phyloP scores from a whole-genome alignment of 2,113 vertebrate genomes.

The Platycercus adscitus region DNA sequence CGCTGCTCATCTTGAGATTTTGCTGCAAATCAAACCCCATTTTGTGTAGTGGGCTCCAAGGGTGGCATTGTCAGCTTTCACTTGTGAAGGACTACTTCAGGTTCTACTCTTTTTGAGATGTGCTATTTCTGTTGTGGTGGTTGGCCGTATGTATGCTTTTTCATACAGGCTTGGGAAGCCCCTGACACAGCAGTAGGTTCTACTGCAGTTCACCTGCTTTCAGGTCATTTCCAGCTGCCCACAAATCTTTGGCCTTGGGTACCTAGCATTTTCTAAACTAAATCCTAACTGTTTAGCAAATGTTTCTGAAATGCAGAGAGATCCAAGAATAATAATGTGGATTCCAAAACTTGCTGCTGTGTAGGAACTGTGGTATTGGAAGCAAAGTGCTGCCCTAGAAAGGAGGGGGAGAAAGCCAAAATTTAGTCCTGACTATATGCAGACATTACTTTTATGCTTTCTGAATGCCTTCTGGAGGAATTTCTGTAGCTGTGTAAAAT shows the following conservation, averaged over 20 bases:
- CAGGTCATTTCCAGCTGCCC: neutral
- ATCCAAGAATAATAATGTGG: neutral
- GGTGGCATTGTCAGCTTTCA: neutral
- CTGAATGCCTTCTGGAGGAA: slow-evolving; percentile 26
- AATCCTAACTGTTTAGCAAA: neutral
- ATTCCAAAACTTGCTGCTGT: neutral
- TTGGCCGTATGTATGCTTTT: neutral
- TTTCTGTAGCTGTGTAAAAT: neutral
- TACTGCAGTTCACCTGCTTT: neutral
- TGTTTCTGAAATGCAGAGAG: neutral
- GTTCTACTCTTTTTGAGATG: neutral
- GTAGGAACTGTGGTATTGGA: neutral
- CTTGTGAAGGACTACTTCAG: neutral
- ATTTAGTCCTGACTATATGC: neutral
- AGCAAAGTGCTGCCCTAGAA: neutral
- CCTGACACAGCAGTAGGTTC: neutral
- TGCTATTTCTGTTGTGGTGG: neutral
- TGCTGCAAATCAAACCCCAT: fast-evolving
- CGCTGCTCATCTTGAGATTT: neutral
- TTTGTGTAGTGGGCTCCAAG: neutral
- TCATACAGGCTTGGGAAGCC: neutral
- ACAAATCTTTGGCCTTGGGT: neutral
- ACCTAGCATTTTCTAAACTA: neutral
- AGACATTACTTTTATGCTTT: neutral
- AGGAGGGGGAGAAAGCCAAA: neutral